Percentiles rank a stretch among this genome's conserved stretches.
phyloP scores from a whole-genome alignment of 1,140 invertebrate genomes.

The Ceratina calcarata region DNA sequence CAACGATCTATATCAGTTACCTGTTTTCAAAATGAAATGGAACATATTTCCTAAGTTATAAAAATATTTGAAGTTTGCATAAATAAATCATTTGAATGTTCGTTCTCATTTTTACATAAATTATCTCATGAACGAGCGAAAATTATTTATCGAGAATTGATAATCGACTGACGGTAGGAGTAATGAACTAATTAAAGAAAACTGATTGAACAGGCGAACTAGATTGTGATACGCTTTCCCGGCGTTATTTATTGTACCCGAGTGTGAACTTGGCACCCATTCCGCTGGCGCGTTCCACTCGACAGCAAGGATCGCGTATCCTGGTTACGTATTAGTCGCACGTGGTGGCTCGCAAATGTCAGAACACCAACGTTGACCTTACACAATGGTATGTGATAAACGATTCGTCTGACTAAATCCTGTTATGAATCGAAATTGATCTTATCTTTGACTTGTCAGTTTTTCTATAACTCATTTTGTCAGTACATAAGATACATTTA shows the following conservation, averaged over 20 bases:
- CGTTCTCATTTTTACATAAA: too few species aligned
- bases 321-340: slow-evolving; percentile 35
- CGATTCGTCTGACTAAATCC: background rate
- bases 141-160: too few species aligned
- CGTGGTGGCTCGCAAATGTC: slow-evolving; percentile 27
- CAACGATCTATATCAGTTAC: too few species aligned
- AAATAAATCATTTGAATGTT: too few species aligned
- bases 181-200: background rate
- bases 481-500: too few species aligned
- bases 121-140: too few species aligned
- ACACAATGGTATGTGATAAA: background rate
- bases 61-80: too few species aligned
- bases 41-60: too few species aligned
- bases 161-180: background rate
- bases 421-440: too few species aligned
- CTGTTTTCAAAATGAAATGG: too few species aligned
- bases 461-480: too few species aligned
- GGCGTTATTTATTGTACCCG: slow-evolving; percentile 43
- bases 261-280: slow-evolving; percentile 61
- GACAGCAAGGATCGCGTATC: slow-evolving; percentile 44
- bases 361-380: background rate
- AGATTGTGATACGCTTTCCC: slow-evolving; percentile 1
- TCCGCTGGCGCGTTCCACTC: slow-evolving; percentile 29
- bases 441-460: too few species aligned
- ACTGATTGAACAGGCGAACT: background rate